phyloP scores from a whole-genome alignment of 2,888 invertebrate species.

The Cryptops parisi region DNA sequence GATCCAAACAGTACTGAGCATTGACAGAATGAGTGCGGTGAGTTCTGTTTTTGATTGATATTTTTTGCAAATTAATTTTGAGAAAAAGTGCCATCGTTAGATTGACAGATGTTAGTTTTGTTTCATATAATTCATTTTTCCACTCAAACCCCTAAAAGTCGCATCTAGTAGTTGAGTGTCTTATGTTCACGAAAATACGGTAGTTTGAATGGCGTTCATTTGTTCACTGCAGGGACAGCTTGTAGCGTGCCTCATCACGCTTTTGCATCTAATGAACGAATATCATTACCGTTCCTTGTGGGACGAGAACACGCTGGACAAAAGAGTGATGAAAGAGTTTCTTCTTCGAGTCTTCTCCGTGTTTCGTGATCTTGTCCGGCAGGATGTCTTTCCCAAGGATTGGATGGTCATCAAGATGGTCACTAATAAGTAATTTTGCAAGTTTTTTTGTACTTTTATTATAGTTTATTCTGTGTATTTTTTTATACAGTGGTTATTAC shows the following conservation, averaged over 20 bases:
- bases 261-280: slow-evolving; percentile 71
- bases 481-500: no score
- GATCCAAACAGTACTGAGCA: slow-evolving; percentile 66
- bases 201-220: no score
- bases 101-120: no score
- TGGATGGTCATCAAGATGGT: slow-evolving; percentile 84
- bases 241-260: slow-evolving; percentile 71
- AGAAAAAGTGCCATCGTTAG: no score
- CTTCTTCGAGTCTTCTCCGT: slow-evolving; percentile 65
- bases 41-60: slow-evolving; percentile 4
- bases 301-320: slow-evolving; percentile 55
- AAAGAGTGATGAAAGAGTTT: slow-evolving; percentile 72
- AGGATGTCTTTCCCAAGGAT: slow-evolving; percentile 68
- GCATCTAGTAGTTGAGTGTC: no score
- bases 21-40: slow-evolving; percentile 47
- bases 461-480: background rate
- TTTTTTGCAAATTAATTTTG: no score
- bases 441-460: background rate
- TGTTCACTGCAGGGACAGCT: slow-evolving; percentile 50
- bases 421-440: slow-evolving; percentile 43
- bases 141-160: no score
- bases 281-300: slow-evolving; percentile 74
- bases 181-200: no score
- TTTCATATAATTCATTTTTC: no score
- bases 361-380: slow-evolving; percentile 60